phyloP scores from a whole-genome alignment of 2,797 vertebrate genomes.

The Dendrocincla tyrannina region DNA sequence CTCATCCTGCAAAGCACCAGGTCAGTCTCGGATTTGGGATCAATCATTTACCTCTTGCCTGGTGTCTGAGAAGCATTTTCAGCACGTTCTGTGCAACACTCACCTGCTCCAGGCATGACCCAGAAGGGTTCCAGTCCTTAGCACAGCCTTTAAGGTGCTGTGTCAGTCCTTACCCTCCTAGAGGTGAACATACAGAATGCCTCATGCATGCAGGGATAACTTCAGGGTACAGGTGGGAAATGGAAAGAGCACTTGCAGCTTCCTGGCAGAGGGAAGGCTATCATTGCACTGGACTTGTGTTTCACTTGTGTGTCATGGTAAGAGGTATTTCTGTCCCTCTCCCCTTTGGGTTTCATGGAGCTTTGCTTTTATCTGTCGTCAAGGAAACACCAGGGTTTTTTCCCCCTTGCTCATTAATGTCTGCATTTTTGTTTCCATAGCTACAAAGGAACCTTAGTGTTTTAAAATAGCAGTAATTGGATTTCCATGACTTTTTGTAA shows the following conservation, averaged over 20 bases:
- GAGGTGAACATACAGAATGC: not conserved
- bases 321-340: constrained; percentile 35
- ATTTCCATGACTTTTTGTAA: constrained; percentile 38
- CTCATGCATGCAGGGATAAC: not conserved
- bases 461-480: constrained; percentile 66
- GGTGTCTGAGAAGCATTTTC: not conserved
- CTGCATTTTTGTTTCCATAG: constrained; percentile 79
- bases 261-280: not conserved
- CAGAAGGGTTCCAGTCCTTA: not conserved
- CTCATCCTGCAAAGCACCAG: not conserved
- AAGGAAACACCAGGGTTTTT: constrained; percentile 72
- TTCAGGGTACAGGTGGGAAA: not conserved
- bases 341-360: constrained; percentile 27
- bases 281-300: not conserved
- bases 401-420: constrained; percentile 61
- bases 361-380: constrained; percentile 67
- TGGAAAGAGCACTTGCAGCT: not conserved
- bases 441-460: constrained; percentile 70
- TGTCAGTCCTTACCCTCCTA: not conserved
- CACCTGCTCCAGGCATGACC: not conserved
- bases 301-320: not conserved
- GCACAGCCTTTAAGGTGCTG: not conserved
- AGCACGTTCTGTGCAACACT: not conserved
- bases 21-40: not conserved
- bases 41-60: not conserved